phyloP scores from a whole-genome alignment of 2,888 invertebrate genomes.

The Trachelus stipa region DNA sequence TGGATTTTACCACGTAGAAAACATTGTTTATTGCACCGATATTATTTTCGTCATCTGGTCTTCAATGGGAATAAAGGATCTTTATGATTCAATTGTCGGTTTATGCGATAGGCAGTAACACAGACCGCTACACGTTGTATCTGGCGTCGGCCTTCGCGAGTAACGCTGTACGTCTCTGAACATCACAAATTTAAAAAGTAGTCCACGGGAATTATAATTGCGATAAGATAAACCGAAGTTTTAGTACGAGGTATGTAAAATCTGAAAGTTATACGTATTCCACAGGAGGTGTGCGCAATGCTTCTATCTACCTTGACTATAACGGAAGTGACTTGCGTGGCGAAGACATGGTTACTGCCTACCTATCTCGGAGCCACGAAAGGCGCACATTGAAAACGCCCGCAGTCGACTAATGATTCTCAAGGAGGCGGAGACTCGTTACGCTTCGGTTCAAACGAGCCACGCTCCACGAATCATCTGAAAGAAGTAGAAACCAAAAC shows the following conservation, averaged over 20 bases:
- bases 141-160: not conserved
- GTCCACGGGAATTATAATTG: not conserved
- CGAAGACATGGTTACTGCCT: not conserved
- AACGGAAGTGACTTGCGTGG: not conserved
- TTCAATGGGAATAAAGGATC: not conserved
- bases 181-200: not conserved
- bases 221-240: not conserved
- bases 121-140: not conserved
- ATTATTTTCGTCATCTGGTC: not conserved
- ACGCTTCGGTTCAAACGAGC: not conserved
- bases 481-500: conserved; percentile 1
- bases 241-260: not conserved
- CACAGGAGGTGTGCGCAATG: not conserved
- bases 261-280: not conserved
- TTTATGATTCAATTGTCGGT: not conserved
- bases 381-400: not conserved
- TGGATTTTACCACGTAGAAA: not conserved
- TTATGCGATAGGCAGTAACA: not conserved
- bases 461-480: conserved; percentile 3
- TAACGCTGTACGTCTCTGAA: not conserved
- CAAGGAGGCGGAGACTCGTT: conserved; percentile 4
- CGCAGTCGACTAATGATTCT: not conserved
- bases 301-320: not conserved
- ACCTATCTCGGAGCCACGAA: not conserved
- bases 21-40: not conserved